Evolutionary conservation across 1,140 invertebrate species (phyloP).

Genomic region (Hydropsyche tenuis): DNA sequence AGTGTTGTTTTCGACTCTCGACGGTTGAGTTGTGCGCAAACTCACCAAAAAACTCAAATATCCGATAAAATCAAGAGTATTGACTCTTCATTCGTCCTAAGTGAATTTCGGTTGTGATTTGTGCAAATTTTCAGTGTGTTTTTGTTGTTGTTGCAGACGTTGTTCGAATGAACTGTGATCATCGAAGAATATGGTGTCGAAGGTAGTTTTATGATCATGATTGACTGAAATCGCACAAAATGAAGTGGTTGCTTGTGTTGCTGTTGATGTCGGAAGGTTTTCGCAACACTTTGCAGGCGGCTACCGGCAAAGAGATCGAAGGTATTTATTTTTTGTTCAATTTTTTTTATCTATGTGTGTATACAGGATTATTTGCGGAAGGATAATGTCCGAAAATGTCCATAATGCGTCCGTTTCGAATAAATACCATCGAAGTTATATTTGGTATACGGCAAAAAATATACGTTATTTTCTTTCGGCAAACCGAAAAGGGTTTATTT

Average conservation of each 20-base stretch:
- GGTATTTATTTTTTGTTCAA: conserved; percentile 1
- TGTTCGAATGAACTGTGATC: neutral
- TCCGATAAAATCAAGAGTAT: no score
- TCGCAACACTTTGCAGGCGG: neutral
- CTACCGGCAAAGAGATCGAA: conserved; percentile 6
- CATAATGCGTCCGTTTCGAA: neutral
- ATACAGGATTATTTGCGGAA: neutral
- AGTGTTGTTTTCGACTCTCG: conserved; percentile 37
- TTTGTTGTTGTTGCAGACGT: conserved; percentile 22
- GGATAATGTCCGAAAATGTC: neutral
- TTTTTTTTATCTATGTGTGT: neutral
- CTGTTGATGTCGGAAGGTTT: neutral
- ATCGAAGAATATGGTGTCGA: neutral
- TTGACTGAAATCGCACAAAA: neutral
- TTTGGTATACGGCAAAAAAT: conserved; percentile 3
- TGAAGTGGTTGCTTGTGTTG: conserved; percentile 18
- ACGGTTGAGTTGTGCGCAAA: neutral
- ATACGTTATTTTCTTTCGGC: conserved; percentile 13
- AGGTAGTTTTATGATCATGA: conserved; percentile 9
- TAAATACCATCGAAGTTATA: conserved; percentile 1
- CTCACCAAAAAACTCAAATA: no score
- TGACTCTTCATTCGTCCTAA: no score
- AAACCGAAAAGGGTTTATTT: conserved; percentile 26
- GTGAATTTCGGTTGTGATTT: no score
- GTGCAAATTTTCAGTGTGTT: neutral